These are phyloP conservation scores for Ips nitidus DNA, from an alignment of 1,140 invertebrate species.

Conservation along the genomic window DNA sequence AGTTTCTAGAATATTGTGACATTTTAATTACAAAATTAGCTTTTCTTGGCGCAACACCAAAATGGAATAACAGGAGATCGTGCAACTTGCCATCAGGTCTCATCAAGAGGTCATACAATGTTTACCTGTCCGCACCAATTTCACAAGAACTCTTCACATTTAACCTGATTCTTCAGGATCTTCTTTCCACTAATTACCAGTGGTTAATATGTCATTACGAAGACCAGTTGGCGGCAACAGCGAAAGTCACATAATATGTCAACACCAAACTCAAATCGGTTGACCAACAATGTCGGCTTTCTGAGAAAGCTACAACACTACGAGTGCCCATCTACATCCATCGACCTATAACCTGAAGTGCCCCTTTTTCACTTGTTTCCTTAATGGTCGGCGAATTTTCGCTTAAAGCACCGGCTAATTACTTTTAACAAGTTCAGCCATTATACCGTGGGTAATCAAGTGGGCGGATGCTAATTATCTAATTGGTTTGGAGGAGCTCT, in stretches of 20 bases:
- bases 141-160: neutral
- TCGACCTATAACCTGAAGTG: slow-evolving; percentile 9
- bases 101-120: neutral
- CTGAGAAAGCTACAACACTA: neutral
- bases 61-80: neutral
- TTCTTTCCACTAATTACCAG: neutral
- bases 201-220: neutral
- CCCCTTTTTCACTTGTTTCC: slow-evolving; percentile 2
- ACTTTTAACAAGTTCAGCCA: slow-evolving; percentile 1
- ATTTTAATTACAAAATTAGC: too few species aligned
- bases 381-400: slow-evolving; percentile 18
- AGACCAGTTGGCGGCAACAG: too few species aligned
- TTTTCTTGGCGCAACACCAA: neutral
- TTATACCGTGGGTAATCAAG: slow-evolving; percentile 7
- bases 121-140: neutral
- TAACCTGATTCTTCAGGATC: neutral
- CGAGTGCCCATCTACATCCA: slow-evolving; percentile 3
- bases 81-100: neutral
- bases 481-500: slow-evolving; percentile 6
- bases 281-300: neutral
- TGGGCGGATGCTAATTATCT: slow-evolving; percentile 16
- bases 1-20: too few species aligned
- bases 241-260: neutral
- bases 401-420: slow-evolving; percentile 12
- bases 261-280: neutral